A percentile compares a stretch with the other conserved stretches of the same genome.
phyloP scores from a whole-genome alignment of 37 sponge, comb jelly and placozoan genomes.

The Petrosia ficiformis region DNA sequence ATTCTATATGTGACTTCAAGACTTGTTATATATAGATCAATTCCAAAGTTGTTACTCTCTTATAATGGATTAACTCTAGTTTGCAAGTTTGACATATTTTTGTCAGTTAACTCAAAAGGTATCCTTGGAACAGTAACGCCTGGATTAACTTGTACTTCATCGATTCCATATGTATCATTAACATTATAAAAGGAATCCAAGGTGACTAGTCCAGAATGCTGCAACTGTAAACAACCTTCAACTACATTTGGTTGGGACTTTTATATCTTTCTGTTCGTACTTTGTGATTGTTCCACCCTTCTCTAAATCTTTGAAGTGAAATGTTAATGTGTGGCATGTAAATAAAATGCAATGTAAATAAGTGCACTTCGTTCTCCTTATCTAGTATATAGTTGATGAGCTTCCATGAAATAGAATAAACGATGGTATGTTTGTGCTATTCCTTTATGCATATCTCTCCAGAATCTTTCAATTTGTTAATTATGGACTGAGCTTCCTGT shows the following conservation, averaged over 20 bases:
- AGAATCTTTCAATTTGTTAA: slow-evolving; percentile 59
- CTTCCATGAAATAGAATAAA: slow-evolving; percentile 39
- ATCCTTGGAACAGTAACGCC: slow-evolving; percentile 8
- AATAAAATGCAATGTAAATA: slow-evolving; percentile 47
- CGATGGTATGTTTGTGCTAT: slow-evolving; percentile 30
- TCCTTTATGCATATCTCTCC: slow-evolving; percentile 41
- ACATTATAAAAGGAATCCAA: neutral
- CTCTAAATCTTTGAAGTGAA: neutral
- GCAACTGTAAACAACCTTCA: neutral
- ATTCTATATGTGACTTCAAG: too few species aligned
- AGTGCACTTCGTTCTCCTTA: slow-evolving; percentile 25
- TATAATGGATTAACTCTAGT: slow-evolving; percentile 9
- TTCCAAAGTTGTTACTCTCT: slow-evolving; percentile 30
- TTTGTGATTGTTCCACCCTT: slow-evolving; percentile 48
- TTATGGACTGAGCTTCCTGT: slow-evolving; percentile 60
- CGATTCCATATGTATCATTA: neutral
- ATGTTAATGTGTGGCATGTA: slow-evolving; percentile 35
- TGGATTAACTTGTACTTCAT: too few species aligned
- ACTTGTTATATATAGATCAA: slow-evolving; percentile 19
- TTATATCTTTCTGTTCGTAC: too few species aligned
- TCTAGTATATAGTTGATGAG: slow-evolving; percentile 18
- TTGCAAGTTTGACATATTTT: slow-evolving; percentile 1
- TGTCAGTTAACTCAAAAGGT: neutral
- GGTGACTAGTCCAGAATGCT: neutral
- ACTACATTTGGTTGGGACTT: too few species aligned